Evolutionary conservation across 2,113 vertebrate genomes (phyloP).

Genomic region (Progne subis): DNA sequence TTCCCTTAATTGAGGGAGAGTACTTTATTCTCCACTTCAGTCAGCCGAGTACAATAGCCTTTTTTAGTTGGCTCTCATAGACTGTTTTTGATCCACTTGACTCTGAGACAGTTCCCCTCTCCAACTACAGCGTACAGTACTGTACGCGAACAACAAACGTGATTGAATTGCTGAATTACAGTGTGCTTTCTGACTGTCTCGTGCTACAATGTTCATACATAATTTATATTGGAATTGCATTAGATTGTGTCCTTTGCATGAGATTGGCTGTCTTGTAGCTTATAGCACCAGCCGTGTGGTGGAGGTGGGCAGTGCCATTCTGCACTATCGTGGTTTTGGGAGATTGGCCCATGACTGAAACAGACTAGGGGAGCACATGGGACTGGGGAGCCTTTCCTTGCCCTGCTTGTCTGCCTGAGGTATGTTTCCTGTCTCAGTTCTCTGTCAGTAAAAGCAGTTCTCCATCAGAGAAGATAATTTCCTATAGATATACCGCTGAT

Average conservation of each 20-base stretch:
- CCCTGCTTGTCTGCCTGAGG: not conserved
- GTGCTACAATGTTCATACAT: not conserved
- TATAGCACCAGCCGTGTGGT: not conserved
- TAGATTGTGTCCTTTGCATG: not conserved
- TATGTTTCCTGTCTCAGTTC: not conserved
- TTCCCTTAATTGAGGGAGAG: constrained; percentile 76
- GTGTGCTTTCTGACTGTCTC: constrained; percentile 8
- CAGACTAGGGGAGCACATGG: too few species aligned
- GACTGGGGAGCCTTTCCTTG: not conserved
- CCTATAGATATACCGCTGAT: not conserved
- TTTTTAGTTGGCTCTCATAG: constrained; percentile 39
- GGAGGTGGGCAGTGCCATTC: not conserved
- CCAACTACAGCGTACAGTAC: not conserved
- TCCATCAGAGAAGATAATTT: not conserved
- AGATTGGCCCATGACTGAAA: not conserved
- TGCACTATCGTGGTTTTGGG: not conserved
- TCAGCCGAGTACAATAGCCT: constrained; percentile 46
- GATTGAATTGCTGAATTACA: constrained; percentile 43
- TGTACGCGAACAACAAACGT: constrained; percentile 1
- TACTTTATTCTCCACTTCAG: constrained; percentile 76
- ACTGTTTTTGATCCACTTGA: constrained; percentile 69
- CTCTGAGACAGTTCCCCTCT: constrained; percentile 46
- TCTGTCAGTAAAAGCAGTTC: not conserved
- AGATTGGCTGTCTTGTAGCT: not conserved
- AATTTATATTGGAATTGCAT: constrained; percentile 26